Evolutionary conservation across 2,797 vertebrate genomes (phyloP).

Genomic region (Protonibea diacanthus): DNA sequence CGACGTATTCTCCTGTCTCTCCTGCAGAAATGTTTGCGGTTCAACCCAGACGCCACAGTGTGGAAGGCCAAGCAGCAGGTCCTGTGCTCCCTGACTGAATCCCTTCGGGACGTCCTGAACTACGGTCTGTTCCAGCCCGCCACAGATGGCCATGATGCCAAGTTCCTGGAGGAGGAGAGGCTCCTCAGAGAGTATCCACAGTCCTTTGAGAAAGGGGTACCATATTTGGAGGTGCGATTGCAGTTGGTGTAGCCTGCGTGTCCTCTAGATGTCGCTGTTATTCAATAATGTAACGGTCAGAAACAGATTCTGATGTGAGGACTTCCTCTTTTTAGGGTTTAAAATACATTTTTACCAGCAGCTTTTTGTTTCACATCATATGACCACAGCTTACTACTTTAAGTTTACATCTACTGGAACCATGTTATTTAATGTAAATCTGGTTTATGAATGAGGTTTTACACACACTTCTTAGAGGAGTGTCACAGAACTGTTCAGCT

Average conservation of each 20-base stretch:
- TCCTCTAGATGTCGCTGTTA: slow-evolving; percentile 44
- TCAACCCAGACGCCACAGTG: slow-evolving; percentile 94
- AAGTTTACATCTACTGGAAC: neutral
- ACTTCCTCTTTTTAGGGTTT: neutral
- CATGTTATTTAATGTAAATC: neutral
- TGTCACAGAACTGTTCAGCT: neutral
- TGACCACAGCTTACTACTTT: neutral
- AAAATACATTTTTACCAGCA: neutral
- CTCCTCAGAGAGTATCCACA: slow-evolving; percentile 94
- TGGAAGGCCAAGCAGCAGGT: slow-evolving; percentile 98
- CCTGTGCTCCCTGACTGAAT: slow-evolving; percentile 94
- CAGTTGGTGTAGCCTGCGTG: neutral
- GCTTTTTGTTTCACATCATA: neutral
- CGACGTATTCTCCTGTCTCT: neutral
- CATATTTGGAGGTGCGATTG: slow-evolving; percentile 91
- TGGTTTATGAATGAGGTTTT: slow-evolving; percentile 17
- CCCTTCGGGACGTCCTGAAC: slow-evolving; percentile 94
- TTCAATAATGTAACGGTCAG: neutral
- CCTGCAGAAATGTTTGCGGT: slow-evolving; percentile 93
- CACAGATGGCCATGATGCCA: slow-evolving; percentile 93
- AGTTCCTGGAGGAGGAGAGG: slow-evolving; percentile 95
- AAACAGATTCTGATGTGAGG: neutral
- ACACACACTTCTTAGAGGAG: slow-evolving; percentile 7
- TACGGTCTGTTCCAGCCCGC: slow-evolving; percentile 96
- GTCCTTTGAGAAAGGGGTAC: slow-evolving; percentile 95